A percentile compares a stretch with the other conserved stretches of the same genome.
These are phyloP conservation scores for Conus ventricosus DNA, from an alignment of 1,140 invertebrate species.

Conservation along the genomic window DNA sequence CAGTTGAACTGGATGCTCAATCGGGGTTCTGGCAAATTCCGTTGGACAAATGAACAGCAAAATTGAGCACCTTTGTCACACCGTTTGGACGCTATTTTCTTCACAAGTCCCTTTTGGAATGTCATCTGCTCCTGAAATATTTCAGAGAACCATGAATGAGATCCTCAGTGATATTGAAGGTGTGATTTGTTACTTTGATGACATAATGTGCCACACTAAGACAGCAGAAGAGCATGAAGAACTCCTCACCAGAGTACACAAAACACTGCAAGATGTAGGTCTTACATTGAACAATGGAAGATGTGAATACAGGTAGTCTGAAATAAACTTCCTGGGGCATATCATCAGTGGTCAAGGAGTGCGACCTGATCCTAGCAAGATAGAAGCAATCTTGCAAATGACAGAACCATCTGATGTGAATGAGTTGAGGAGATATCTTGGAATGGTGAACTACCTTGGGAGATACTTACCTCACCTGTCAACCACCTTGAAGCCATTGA, in stretches of 20 bases:
- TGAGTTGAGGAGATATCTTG: constrained; percentile 33
- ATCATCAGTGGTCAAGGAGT: constrained; percentile 21
- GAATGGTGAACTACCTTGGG: constrained; percentile 36
- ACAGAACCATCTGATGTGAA: constrained; percentile 29
- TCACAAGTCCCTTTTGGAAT: constrained; percentile 43
- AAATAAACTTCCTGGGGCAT: constrained; percentile 23
- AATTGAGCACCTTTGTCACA: constrained; percentile 79
- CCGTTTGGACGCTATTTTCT: constrained; percentile 74
- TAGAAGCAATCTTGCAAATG: constrained; percentile 42
- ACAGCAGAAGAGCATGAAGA: constrained; percentile 44
- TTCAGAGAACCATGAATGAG: constrained; percentile 29
- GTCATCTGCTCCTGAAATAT: constrained; percentile 35
- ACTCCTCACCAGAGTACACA: constrained; percentile 35
- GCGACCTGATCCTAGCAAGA: background rate
- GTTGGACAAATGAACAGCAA: constrained; percentile 88
- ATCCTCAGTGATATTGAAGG: constrained; percentile 36
- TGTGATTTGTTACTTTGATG: constrained; percentile 35
- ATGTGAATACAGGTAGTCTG: background rate
- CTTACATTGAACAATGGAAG: constrained; percentile 31
- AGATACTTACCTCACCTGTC: constrained; percentile 54
- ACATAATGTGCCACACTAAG: constrained; percentile 47
- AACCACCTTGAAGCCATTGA: constrained; percentile 26
- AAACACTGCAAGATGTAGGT: constrained; percentile 37
- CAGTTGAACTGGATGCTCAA: constrained; percentile 21
- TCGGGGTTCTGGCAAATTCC: constrained; percentile 92